Base-by-base conservation (phyloP, 2,888 invertebrate species). In the Parochlus steinenii region DNA sequence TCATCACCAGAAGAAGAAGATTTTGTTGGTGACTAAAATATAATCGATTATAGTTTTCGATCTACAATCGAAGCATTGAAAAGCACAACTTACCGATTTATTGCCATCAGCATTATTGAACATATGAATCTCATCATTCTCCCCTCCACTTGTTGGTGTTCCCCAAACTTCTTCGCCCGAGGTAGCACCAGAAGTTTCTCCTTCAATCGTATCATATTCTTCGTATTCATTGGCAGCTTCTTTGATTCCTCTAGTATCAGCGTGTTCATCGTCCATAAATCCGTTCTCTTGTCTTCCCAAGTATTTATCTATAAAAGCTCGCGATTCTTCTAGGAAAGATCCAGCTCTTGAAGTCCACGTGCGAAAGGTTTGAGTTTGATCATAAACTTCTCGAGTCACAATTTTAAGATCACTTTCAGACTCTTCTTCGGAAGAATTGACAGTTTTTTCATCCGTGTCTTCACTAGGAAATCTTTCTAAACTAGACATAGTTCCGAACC, bases 121-220 rank as follows among this genome's bases (percentile, higher is more conserved):
- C 42, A 54, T 55, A 15, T 64, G 48, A 38, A 61, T 60, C 47
- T 80, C 74, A 42, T 82, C 81, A 43, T 80, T 72, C 24, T 82
- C 71, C 15, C 82, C 83, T 4, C 82, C 82, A 44, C 83, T 83
- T 1, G 83, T 85, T 4, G 85, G 85, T 1, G 85, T 85, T 1
- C 85, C 85, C 85, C 85, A 86, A 16, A 83, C 76, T 48, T 86
- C 85, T 54, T 85, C 83, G 0, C 82, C 83, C 3, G 82, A 83
- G 1, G 75, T 76, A 0, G 78, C 83, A 0, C 80, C 83, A 28
- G 83, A 83, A 0, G 80, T 82, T 49, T 83, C 83, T 5, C 76
- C 76, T 4, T 64, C 64, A 26, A 65, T 57, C 6, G 65, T 67
- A 39, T 83, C 83, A 20, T 36, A 36, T 45, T 81, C 82, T 46